Evolutionary conservation across 2,888 invertebrate species (phyloP), one percentile per base, ranked within the genome.

Genomic region (Resseliella maxima): DNA sequence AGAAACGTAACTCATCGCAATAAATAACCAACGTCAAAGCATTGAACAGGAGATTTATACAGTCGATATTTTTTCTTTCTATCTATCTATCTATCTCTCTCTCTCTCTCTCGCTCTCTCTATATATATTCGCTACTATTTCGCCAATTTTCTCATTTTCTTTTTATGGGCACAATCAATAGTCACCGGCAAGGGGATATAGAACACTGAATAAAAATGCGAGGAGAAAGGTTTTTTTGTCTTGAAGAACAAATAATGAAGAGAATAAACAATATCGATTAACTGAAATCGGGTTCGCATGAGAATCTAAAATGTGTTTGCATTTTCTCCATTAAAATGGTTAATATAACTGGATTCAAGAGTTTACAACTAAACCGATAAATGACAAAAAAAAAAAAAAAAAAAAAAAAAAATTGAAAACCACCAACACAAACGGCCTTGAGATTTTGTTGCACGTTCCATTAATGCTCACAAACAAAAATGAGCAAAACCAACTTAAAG

Each of bases 161-260:
- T 59, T 59, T 59, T 59, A 24, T 59, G 24, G 59, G 59, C 59
- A n/a, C 59, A 59, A 59, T 59, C 59, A 59, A 59, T 59, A 59
- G n/a, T 59, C 24, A 24, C n/a, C 24, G 10, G 12, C 12, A 8
- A 8, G 6, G 24, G 59, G n/a, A 59, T 24, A 59, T 59, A 10
- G 24, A 59, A 8, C 12, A 5, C 41, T 24, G 2, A 6, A 24
- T 2, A 1, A 6, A 24, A 59, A 59, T 59, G 59, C 15, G 24
- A n/a, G 12, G 24, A n/a, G n/a, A 59, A 59, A 59, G 24, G 59
- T 59, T 59, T 41, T n/a, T n/a, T 59, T 59, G 50, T 50, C 24
- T n/a, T 59, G 46, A n/a, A 24, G 59, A 59, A 59, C n/a, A 24
- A n/a, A 59, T n/a, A 59, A 59, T 59, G 24, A 24, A n/a, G 59